phyloP scores from a whole-genome alignment of 2,113 vertebrate genomes.

The Sialia sialis region DNA sequence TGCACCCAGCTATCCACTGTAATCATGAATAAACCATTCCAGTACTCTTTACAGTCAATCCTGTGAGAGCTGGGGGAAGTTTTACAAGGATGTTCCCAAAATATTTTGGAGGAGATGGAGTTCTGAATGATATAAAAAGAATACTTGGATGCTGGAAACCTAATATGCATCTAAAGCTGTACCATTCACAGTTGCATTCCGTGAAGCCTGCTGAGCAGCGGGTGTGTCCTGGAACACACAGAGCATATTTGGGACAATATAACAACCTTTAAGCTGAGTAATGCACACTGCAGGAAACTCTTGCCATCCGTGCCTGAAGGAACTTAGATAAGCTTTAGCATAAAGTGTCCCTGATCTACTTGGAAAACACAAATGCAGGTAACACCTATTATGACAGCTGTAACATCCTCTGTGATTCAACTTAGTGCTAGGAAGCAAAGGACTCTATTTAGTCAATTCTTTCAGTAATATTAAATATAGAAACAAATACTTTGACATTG shows the following conservation, averaged over 20 bases:
- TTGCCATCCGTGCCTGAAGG: background rate
- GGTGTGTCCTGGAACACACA: background rate
- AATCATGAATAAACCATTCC: constrained; percentile 21
- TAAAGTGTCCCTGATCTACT: background rate
- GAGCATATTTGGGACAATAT: background rate
- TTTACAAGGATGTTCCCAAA: constrained; percentile 47
- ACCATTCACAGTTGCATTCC: background rate
- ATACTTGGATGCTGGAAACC: constrained; percentile 13
- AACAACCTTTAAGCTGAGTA: background rate
- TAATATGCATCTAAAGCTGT: background rate
- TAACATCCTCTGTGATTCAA: background rate
- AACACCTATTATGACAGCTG: background rate
- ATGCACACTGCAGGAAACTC: background rate
- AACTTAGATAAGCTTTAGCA: background rate
- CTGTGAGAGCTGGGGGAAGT: background rate
- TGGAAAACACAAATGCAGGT: background rate
- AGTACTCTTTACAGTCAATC: constrained; percentile 3
- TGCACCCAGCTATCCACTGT: constrained; percentile 22
- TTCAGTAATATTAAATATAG: background rate
- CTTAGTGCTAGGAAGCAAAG: background rate
- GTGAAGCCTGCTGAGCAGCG: background rate
- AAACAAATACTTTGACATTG: background rate
- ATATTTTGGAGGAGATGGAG: constrained; percentile 30
- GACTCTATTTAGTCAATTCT: background rate
- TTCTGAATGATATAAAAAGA: constrained; percentile 18